Conservation (phyloP, 2,888 invertebrate genomes). For the Leptinotarsa juncta region DNA sequence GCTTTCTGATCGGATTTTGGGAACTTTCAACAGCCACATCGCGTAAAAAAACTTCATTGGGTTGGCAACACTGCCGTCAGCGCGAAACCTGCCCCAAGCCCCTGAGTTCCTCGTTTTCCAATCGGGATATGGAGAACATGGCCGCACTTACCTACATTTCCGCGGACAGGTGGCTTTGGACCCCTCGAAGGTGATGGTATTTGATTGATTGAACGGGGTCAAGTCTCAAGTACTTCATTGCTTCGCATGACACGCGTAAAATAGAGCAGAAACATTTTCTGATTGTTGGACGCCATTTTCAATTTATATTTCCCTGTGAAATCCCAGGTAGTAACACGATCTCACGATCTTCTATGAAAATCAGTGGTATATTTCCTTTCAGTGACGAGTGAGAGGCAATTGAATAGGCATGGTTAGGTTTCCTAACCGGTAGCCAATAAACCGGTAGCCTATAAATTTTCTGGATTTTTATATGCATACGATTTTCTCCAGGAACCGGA, state of each 20-base stretch:
- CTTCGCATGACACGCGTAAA: not conserved
- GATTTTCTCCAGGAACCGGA: no score
- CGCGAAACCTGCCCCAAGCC: constrained; percentile 28
- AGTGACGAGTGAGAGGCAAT: no score
- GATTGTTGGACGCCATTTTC: constrained; percentile 1
- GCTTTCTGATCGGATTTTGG: no score
- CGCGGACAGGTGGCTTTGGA: constrained; percentile 15
- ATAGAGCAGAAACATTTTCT: not conserved
- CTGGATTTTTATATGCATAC: no score
- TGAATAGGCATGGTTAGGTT: no score
- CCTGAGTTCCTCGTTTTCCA: constrained; percentile 22
- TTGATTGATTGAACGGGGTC: constrained; percentile 17
- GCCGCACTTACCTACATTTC: constrained; percentile 30
- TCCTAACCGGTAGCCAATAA: no score
- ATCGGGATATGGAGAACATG: constrained; percentile 17
- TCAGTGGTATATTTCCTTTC: no score
- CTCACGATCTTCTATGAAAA: no score
- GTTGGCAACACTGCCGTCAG: constrained; percentile 1
- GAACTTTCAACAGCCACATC: no score
- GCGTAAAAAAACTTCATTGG: no score
- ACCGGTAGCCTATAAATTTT: no score
- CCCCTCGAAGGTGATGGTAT: not conserved
- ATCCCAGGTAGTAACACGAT: not conserved
- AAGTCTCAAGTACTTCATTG: not conserved
- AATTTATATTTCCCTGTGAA: not conserved